Conservation (phyloP, 2,888 invertebrate species). For the Ashinkailepas kermadecensis region DNA sequence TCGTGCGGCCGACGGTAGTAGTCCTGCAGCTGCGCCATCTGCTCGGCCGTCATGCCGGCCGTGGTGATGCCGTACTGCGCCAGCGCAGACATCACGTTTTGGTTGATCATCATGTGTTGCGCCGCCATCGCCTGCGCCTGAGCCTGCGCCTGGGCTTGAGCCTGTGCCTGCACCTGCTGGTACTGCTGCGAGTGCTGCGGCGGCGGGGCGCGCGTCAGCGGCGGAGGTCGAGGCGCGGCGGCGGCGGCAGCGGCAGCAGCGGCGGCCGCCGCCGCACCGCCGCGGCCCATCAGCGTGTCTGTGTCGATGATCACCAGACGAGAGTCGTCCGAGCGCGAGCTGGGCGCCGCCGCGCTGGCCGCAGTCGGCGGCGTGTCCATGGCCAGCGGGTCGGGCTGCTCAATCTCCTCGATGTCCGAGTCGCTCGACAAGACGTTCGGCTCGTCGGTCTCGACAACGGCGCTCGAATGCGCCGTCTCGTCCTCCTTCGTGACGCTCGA, state of each 20-base stretch:
- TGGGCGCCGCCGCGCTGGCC: slow-evolving; percentile 51
- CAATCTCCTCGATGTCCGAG: slow-evolving; percentile 33
- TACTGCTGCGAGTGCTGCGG: slow-evolving; percentile 23
- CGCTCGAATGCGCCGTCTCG: not conserved
- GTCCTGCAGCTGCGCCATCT: slow-evolving; percentile 44
- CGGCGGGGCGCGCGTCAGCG: slow-evolving; percentile 22
- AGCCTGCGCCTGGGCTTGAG: no score
- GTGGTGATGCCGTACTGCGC: slow-evolving; percentile 30
- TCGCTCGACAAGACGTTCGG: not conserved
- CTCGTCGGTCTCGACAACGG: not conserved
- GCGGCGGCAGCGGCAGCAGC: slow-evolving; percentile 40
- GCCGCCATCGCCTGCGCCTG: no score
- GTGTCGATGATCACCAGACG: slow-evolving; percentile 72
- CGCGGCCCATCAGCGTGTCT: slow-evolving; percentile 59
- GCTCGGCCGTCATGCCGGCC: slow-evolving; percentile 30
- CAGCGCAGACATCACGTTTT: slow-evolving; percentile 14
- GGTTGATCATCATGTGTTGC: slow-evolving; percentile 27
- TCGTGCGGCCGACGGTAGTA: slow-evolving; percentile 67
- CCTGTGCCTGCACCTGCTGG: slow-evolving; percentile 12
- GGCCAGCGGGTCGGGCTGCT: slow-evolving; percentile 31
- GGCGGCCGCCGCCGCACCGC: slow-evolving; percentile 40
- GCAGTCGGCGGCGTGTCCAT: slow-evolving; percentile 53
- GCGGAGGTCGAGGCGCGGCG: slow-evolving; percentile 29
- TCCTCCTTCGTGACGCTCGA: slow-evolving; percentile 17
- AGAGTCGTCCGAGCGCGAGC: slow-evolving; percentile 42